Conservation (phyloP, 2,113 vertebrate species). For the Larimichthys polyactis region DNA sequence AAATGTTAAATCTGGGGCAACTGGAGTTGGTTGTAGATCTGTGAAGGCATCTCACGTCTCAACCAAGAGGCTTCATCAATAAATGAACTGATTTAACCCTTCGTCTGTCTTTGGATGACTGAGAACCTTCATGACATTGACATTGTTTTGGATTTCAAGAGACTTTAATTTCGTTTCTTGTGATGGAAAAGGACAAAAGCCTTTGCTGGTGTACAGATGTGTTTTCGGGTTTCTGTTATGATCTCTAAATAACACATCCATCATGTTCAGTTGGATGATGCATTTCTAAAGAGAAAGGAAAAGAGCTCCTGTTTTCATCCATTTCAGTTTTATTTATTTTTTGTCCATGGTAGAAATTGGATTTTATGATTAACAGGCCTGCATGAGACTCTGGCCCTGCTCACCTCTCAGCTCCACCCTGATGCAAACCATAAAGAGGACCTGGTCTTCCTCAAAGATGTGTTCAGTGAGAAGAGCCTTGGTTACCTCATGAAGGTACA, state of each 20-base stretch:
- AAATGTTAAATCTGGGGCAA: too few relatives aligned
- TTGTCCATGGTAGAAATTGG: too few relatives aligned
- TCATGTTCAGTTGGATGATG: neutral
- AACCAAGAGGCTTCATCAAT: too few relatives aligned
- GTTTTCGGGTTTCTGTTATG: neutral
- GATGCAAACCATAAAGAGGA: constrained; percentile 94
- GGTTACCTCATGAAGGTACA: constrained; percentile 93
- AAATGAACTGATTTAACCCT: too few relatives aligned
- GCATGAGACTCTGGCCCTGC: constrained; percentile 93
- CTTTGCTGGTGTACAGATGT: neutral
- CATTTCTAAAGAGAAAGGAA: too few relatives aligned
- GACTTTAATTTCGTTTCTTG: neutral
- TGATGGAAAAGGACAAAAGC: neutral
- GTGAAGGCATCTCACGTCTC: too few relatives aligned
- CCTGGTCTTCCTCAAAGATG: constrained; percentile 91
- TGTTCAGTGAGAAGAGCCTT: constrained; percentile 94
- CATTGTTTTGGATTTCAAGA: neutral
- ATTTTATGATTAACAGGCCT: constrained; percentile 81
- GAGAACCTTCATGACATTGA: too few relatives aligned
- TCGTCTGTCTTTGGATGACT: too few relatives aligned
- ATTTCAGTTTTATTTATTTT: too few relatives aligned
- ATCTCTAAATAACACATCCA: neutral
- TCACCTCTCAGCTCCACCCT: constrained; percentile 94
- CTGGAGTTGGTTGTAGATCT: too few relatives aligned
- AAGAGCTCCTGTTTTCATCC: too few relatives aligned